Conservation (phyloP, 1,140 invertebrate species). For the Brachionus angularis region DNA sequence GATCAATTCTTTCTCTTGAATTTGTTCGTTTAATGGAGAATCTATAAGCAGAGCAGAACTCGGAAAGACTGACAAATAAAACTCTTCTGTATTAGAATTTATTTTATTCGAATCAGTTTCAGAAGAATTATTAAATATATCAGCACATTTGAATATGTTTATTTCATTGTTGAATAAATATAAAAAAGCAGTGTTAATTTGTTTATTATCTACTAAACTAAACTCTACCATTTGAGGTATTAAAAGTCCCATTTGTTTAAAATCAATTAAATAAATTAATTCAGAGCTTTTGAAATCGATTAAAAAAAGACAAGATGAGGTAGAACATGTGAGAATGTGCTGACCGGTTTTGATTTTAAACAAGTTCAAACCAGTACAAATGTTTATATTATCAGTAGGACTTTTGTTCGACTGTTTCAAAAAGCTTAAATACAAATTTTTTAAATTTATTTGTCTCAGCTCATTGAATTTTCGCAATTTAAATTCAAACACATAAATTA, state of each 20-base stretch:
- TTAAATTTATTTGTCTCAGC: constrained; percentile 15
- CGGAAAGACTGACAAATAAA: constrained; percentile 5
- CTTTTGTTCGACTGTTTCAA: constrained; percentile 17
- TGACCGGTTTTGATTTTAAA: constrained; percentile 19
- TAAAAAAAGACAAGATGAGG: constrained; percentile 9
- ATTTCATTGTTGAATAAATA: constrained; percentile 34
- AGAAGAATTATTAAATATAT: neutral
- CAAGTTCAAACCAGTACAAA: constrained; percentile 9
- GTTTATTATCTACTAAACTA: neutral
- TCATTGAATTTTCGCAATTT: neutral
- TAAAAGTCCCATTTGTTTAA: neutral
- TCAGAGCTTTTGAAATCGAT: constrained; percentile 15
- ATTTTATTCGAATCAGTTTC: too few species aligned
- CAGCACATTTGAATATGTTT: constrained; percentile 16
- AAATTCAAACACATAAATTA: constrained; percentile 13
- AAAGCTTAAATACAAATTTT: constrained; percentile 1
- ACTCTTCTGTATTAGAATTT: neutral
- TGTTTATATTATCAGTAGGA: neutral
- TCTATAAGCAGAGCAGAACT: neutral
- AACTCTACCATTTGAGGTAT: constrained; percentile 23
- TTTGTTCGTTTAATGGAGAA: constrained; percentile 10
- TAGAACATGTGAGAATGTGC: neutral
- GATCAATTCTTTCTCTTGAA: neutral
- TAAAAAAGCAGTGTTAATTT: constrained; percentile 16
- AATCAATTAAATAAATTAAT: constrained; percentile 25